phyloP scores from a whole-genome alignment of 2,113 vertebrate genomes.

The Phoxinus phoxinus region DNA sequence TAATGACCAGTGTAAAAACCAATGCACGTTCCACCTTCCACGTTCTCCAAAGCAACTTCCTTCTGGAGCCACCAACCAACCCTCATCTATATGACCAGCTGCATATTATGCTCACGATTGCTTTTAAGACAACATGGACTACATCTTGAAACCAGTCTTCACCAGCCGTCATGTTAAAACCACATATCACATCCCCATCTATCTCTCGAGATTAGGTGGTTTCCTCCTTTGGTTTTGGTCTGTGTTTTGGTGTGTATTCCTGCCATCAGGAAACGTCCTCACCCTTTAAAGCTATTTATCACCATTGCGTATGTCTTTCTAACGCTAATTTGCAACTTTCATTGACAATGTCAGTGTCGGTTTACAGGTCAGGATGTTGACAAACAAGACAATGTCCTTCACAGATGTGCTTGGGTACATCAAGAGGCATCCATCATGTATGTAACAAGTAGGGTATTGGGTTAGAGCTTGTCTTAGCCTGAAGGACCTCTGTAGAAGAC shows the following conservation, averaged over 20 bases:
- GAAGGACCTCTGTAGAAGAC: conserved; percentile 71
- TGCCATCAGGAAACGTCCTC: neutral
- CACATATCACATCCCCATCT: neutral
- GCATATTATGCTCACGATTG: neutral
- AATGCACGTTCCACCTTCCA: neutral
- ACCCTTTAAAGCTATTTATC: conserved; percentile 13
- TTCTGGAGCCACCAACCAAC: neutral
- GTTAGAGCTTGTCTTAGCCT: conserved; percentile 59
- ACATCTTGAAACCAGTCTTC: neutral
- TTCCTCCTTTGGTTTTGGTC: neutral
- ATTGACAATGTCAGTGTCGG: neutral
- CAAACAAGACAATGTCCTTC: conserved; percentile 73
- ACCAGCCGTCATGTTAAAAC: neutral
- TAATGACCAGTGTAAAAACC: neutral
- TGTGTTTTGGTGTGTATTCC: neutral
- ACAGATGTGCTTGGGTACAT: conserved; percentile 69
- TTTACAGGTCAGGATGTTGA: conserved; percentile 67
- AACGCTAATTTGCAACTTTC: conserved; percentile 1
- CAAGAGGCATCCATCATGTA: conserved; percentile 56
- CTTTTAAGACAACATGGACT: no score
- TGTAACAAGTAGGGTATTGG: conserved; percentile 71
- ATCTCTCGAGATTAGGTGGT: neutral
- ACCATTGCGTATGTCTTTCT: neutral
- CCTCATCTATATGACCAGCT: neutral
- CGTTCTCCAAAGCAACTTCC: neutral